A percentile compares a stretch with the other conserved stretches of the same genome.
These are phyloP conservation scores for Anarhynchus alexandrinus DNA, from an alignment of 2,113 vertebrate species.

Conservation along the genomic window DNA sequence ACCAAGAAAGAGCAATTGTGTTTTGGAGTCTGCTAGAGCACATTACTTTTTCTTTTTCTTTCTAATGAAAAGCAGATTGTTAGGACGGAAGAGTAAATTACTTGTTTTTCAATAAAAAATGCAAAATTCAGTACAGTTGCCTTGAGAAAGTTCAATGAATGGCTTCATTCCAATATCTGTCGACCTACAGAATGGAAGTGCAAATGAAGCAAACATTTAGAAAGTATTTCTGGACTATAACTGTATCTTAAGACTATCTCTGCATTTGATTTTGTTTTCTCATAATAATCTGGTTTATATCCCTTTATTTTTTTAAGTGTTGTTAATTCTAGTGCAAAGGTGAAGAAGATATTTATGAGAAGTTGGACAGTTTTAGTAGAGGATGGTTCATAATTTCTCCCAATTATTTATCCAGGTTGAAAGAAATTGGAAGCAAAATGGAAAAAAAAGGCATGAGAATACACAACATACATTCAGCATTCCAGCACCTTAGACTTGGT, in stretches of 20 bases:
- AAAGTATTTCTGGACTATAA: neutral
- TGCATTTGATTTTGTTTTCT: neutral
- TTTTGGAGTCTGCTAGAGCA: neutral
- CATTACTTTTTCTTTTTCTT: neutral
- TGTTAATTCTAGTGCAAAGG: neutral
- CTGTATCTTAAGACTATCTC: neutral
- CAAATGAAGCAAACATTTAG: neutral
- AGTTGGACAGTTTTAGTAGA: neutral
- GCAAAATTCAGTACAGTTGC: neutral
- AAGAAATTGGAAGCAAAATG: conserved; percentile 76
- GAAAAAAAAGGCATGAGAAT: conserved; percentile 83
- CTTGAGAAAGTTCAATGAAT: neutral
- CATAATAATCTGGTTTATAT: neutral
- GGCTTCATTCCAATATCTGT: neutral
- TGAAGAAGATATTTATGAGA: neutral
- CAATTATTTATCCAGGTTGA: conserved; percentile 75
- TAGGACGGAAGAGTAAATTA: neutral
- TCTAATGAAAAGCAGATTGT: neutral
- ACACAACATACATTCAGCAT: conserved; percentile 73
- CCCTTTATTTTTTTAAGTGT: neutral
- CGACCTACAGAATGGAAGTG: neutral
- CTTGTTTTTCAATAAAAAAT: neutral
- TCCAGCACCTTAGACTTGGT: conserved; percentile 84
- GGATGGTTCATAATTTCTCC: neutral
- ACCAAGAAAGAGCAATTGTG: neutral